phyloP scores from a whole-genome alignment of 1,140 invertebrate genomes.

The Ips nitidus region DNA sequence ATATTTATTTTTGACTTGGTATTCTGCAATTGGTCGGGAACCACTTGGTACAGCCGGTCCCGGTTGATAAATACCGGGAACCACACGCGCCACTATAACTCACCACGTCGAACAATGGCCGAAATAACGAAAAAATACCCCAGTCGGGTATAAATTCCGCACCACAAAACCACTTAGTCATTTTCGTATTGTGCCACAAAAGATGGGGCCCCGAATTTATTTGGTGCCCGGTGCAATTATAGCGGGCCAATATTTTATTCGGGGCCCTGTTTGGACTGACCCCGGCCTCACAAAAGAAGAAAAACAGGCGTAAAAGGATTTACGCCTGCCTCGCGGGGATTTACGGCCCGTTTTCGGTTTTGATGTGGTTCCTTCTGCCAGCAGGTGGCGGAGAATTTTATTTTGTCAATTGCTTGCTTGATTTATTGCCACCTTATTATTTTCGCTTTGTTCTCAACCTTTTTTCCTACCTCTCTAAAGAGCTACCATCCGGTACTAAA shows the following conservation, averaged over 20 bases:
- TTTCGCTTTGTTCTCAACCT: too few relatives aligned
- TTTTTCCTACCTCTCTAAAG: too few relatives aligned
- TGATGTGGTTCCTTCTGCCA: conserved; percentile 3
- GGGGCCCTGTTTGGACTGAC: conserved; percentile 19
- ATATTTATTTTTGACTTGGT: too few relatives aligned
- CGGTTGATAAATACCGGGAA: neutral
- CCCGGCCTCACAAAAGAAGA: conserved; percentile 16
- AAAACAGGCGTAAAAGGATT: conserved; percentile 20
- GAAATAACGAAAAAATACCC: conserved; percentile 20
- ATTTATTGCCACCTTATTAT: too few relatives aligned
- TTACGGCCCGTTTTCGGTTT: conserved; percentile 18
- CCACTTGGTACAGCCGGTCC: too few relatives aligned
- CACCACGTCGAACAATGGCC: conserved; percentile 13
- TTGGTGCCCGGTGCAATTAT: conserved; percentile 21
- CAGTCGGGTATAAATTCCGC: conserved; percentile 10
- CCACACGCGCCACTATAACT: conserved; percentile 19
- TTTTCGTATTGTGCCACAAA: conserved; percentile 24
- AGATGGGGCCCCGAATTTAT: conserved; percentile 16
- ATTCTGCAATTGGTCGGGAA: too few relatives aligned
- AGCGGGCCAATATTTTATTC: conserved; percentile 21
- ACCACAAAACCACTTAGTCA: conserved; percentile 25
- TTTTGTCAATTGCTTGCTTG: conserved; percentile 9
- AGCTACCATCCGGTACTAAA: too few relatives aligned
- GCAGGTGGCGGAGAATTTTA: conserved; percentile 17
- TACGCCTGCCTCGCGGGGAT: conserved; percentile 16